Conservation (phyloP, 2,797 vertebrate species). For the Muscicapa comitata region DNA sequence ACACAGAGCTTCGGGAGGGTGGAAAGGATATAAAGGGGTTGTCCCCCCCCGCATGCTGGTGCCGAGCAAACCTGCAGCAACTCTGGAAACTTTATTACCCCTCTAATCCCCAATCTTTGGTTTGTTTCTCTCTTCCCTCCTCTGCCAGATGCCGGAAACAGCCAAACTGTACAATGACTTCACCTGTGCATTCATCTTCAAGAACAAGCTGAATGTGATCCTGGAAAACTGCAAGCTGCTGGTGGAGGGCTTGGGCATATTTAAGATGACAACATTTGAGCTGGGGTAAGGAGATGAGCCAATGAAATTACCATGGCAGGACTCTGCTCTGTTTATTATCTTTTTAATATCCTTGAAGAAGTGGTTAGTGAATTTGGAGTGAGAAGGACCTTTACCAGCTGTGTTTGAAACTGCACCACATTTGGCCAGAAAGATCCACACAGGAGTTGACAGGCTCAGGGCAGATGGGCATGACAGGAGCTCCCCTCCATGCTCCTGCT, state of each 20-base stretch:
- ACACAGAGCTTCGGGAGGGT: rapidly evolving
- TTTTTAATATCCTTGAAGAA: background rate
- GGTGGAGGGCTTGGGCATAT: slow-evolving; percentile 72
- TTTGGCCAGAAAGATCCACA: background rate
- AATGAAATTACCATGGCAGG: background rate
- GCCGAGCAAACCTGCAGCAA: background rate
- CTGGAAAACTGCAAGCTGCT: slow-evolving; percentile 63
- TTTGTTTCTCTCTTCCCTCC: background rate
- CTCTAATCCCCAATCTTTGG: background rate
- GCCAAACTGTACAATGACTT: slow-evolving; percentile 54
- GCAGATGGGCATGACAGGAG: rapidly evolving
- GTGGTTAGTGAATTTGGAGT: rapidly evolving
- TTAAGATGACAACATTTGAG: slow-evolving; percentile 45
- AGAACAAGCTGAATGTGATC: slow-evolving; percentile 59
- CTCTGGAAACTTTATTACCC: background rate
- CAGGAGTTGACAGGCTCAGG: background rate
- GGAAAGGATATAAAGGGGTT: background rate
- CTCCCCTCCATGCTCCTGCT: background rate
- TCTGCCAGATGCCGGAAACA: slow-evolving; percentile 64
- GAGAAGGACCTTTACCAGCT: background rate
- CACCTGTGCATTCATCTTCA: slow-evolving; percentile 64
- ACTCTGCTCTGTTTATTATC: background rate
- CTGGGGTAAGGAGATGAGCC: slow-evolving; percentile 56
- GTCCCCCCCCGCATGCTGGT: background rate
- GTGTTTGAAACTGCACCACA: rapidly evolving